Base-by-base conservation (phyloP, 2,888 invertebrate genomes). In the Conchocele bisecta region DNA sequence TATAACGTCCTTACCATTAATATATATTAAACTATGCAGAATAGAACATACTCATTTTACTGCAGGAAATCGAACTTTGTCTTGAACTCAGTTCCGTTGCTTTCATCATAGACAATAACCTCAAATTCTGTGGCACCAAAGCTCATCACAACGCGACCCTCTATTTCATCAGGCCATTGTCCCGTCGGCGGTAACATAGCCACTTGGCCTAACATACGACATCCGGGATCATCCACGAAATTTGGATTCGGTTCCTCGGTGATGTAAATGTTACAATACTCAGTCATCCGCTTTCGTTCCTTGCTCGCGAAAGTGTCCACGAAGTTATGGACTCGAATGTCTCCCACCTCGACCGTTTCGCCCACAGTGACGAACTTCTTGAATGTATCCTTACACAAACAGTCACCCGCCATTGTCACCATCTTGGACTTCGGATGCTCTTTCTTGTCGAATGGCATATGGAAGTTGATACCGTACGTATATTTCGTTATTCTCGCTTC, bases 401-500 rank as follows among this genome's bases (percentile, higher is more conserved):
- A 17, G 11, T 41, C 41, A 13, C 41, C 41, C 7, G 17, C 41
- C 20, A 41, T 41, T 17, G 20, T 11, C 17, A 11, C 20, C 20
- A 17, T 41, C 20, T 41, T 41, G 20, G 17, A 17, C 41, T 41
- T 9, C 20, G 41, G 41, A 41, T 41, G 41, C 17, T 17, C 2
- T 1, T 20, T 20, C 20, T 17, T 17, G 20, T 17, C 20, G 41
- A 17, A 41, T 9, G 41, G 41, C 9, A 17, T 41, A 20, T 41
- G 41, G 20, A 41, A 41, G 41, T 20, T 41, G 11, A 76, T 61
- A 11, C 76, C 76, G 50, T 73, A 76, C 7, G 73, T 73, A 26
- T 64, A 39, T 53, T 70, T 58, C 28, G 69, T 69, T 17, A 76
- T 61, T n/a, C 76, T 66, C 31, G 76, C 63, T 24, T 69, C 67